These are phyloP conservation scores for Thereuonema tuberculata DNA, from an alignment of 1,140 invertebrate genomes.

Conservation along the genomic window DNA sequence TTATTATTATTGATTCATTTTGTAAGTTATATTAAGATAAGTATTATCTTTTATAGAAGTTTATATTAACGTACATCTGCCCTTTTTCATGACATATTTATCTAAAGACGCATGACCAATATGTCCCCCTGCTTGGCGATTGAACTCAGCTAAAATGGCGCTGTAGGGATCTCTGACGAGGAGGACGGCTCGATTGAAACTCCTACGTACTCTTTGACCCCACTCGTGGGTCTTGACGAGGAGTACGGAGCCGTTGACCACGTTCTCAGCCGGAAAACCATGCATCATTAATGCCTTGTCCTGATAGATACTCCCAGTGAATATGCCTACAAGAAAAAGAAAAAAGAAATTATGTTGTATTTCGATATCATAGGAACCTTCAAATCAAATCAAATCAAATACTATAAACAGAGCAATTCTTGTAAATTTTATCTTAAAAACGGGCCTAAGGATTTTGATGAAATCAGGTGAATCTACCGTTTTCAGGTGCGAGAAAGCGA, in stretches of 20 bases:
- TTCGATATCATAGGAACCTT: no score
- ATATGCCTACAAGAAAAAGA: slow-evolving; percentile 37
- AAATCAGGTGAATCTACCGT: no score
- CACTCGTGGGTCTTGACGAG: slow-evolving; percentile 67
- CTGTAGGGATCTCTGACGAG: slow-evolving; percentile 52
- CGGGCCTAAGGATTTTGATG: no score
- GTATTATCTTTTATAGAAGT: not conserved
- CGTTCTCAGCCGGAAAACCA: slow-evolving; percentile 61
- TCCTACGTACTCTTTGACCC: slow-evolving; percentile 40
- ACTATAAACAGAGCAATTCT: no score
- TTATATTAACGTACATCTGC: slow-evolving; percentile 45
- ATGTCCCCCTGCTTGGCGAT: slow-evolving; percentile 53
- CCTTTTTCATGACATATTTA: slow-evolving; percentile 43
- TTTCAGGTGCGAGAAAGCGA: no score
- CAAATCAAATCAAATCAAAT: no score
- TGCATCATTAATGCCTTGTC: slow-evolving; percentile 54
- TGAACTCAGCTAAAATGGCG: slow-evolving; percentile 56
- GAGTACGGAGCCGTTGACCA: slow-evolving; percentile 54
- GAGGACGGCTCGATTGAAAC: slow-evolving; percentile 49
- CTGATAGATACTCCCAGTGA: slow-evolving; percentile 63
- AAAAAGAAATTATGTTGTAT: no score
- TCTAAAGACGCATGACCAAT: slow-evolving; percentile 50
- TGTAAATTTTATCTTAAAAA: no score
- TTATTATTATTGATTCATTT: not conserved
- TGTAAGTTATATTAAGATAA: not conserved